Evolutionary conservation across 37 sponge, comb jelly and placozoan species (phyloP).

Genomic region (Cliona cf. orientalis): DNA sequence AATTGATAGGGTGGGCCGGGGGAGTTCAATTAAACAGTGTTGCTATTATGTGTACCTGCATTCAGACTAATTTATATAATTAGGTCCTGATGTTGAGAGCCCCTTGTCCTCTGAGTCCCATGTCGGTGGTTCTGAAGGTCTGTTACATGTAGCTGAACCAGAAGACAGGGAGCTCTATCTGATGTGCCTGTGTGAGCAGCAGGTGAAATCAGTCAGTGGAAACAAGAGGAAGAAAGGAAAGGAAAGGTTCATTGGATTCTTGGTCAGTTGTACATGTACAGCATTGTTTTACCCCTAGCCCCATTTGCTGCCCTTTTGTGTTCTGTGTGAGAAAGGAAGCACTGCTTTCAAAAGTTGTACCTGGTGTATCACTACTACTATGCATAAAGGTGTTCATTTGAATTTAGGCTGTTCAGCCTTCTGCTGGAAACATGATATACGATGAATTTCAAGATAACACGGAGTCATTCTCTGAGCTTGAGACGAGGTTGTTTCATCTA

Average conservation of each 20-base stretch:
- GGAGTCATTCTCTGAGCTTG: conserved; percentile 31
- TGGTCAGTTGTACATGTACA: conserved; percentile 32
- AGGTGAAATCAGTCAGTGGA: not conserved
- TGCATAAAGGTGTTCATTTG: no score
- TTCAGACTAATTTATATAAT: no score
- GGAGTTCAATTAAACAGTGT: no score
- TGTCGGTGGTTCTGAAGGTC: no score
- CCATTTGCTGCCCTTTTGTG: no score
- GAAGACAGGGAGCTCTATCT: conserved; percentile 38
- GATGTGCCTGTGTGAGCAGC: conserved; percentile 41
- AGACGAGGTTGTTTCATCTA: conserved; percentile 40
- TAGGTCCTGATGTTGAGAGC: conserved; percentile 27
- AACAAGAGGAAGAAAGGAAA: conserved; percentile 1
- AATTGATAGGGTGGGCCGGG: no score
- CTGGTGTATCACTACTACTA: no score
- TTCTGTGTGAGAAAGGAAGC: no score
- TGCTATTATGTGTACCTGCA: no score
- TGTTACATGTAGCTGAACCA: no score
- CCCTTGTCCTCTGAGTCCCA: no score
- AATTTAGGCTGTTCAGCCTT: conserved; percentile 64
- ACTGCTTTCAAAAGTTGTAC: no score
- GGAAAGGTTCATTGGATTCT: conserved; percentile 30
- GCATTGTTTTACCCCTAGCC: not conserved
- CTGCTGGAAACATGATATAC: conserved; percentile 52
- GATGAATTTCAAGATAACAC: conserved; percentile 51